Evolutionary conservation across 1,140 invertebrate species (phyloP).

Genomic region (Neodiprion lecontei): DNA sequence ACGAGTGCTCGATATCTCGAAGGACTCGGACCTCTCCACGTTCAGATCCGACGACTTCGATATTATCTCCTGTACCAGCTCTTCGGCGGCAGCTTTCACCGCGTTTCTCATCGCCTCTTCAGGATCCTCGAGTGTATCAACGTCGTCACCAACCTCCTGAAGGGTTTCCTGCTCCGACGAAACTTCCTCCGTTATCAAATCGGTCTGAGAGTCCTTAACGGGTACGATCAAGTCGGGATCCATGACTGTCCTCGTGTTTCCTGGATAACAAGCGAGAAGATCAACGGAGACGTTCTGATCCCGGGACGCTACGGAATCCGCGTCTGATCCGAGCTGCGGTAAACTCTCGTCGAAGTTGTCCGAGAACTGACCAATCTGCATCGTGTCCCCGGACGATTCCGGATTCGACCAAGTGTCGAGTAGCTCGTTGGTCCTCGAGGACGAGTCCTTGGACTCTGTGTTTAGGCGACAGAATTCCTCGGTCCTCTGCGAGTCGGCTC

Average conservation of each 20-base stretch:
- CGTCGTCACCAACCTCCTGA: neutral
- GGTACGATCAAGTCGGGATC: neutral
- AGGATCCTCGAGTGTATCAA: neutral
- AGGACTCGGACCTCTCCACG: constrained; percentile 5
- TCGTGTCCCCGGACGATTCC: constrained; percentile 8
- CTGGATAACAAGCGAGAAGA: neutral
- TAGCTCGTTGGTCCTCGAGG: neutral
- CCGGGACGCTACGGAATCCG: neutral
- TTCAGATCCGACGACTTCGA: neutral
- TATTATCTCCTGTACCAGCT: neutral
- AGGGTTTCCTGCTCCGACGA: neutral
- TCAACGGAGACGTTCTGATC: neutral
- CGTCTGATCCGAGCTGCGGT: neutral
- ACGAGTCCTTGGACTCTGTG: neutral
- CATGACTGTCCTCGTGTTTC: neutral
- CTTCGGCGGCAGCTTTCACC: neutral
- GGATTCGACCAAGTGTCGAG: neutral
- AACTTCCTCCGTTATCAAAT: neutral
- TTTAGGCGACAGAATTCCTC: neutral
- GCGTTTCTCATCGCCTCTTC: neutral
- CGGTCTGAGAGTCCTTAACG: neutral
- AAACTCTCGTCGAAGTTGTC: constrained; percentile 31
- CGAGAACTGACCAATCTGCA: constrained; percentile 30
- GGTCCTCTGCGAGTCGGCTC: neutral
- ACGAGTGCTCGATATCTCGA: constrained; percentile 23